Evolutionary conservation across 1,140 invertebrate genomes (phyloP).

Genomic region (Pissodes strobi): DNA sequence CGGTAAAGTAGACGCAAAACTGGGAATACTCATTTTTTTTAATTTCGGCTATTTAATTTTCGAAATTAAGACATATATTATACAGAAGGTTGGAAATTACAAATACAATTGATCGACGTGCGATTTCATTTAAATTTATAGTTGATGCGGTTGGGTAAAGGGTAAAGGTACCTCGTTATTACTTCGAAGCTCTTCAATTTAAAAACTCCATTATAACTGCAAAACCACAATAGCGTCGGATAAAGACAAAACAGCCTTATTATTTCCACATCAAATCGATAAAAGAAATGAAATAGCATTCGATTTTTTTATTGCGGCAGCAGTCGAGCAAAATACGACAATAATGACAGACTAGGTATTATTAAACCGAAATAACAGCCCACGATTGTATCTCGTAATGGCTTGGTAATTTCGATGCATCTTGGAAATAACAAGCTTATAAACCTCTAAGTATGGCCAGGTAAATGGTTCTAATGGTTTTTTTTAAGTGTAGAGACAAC

Average conservation of each 20-base stretch:
- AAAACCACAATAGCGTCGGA: constrained; percentile 1
- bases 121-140: too few relatives aligned
- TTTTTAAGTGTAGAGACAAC: constrained; percentile 29
- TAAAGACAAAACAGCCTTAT: constrained; percentile 8
- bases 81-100: too few relatives aligned
- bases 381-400: constrained; percentile 24
- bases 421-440: constrained; percentile 29
- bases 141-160: too few relatives aligned
- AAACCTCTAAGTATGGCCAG: constrained; percentile 22
- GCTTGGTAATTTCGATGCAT: constrained; percentile 19
- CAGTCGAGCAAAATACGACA: constrained; percentile 19
- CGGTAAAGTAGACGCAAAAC: too few relatives aligned
- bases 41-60: too few relatives aligned
- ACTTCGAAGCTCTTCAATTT: constrained; percentile 1
- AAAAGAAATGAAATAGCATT: constrained; percentile 34
- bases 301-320: constrained; percentile 18
- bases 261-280: constrained; percentile 33
- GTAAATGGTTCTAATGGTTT: constrained; percentile 30
- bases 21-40: too few relatives aligned
- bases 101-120: too few relatives aligned
- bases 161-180: constrained; percentile 1
- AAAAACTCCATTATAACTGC: constrained; percentile 10
- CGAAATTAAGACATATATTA: too few relatives aligned
- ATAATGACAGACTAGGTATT: constrained; percentile 24
- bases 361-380: constrained; percentile 23